phyloP scores from a whole-genome alignment of 1,140 invertebrate species.

The Episyrphus balteatus region DNA sequence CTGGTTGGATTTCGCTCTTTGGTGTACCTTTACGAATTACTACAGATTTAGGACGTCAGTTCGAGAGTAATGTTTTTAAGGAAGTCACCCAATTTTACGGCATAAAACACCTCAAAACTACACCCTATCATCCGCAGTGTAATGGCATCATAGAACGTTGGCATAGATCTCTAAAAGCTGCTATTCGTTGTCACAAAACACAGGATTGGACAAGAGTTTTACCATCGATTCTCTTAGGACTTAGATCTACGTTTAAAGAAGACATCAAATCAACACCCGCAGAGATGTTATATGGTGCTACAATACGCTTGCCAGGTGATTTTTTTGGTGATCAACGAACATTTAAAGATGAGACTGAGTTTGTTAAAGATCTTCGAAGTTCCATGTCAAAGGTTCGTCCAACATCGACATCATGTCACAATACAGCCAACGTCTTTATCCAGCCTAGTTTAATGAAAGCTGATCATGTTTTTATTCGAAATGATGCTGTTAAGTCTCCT shows the following conservation, averaged over 20 bases:
- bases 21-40: slow-evolving; percentile 23
- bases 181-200: slow-evolving; percentile 11
- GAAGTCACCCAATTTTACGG: slow-evolving; percentile 6
- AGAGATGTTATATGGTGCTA: slow-evolving; percentile 27
- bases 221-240: slow-evolving; percentile 15
- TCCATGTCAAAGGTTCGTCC: no score
- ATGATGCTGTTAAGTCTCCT: no score
- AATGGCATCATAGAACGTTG: slow-evolving; percentile 31
- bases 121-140: slow-evolving; percentile 17
- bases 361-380: no score
- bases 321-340: no score
- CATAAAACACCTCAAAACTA: slow-evolving; percentile 14
- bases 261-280: slow-evolving; percentile 14
- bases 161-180: slow-evolving; percentile 34
- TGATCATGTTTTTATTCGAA: no score
- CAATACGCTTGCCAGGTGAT: slow-evolving; percentile 27
- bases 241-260: slow-evolving; percentile 7
- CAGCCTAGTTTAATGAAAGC: no score
- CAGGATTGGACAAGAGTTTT: slow-evolving; percentile 9
- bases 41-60: slow-evolving; percentile 32
- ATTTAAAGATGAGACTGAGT: no score
- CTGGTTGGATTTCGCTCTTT: slow-evolving; percentile 28
- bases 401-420: no score
- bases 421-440: no score
- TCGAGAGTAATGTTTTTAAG: slow-evolving; percentile 16